These are phyloP conservation scores for Physella acuta DNA, from an alignment of 1,140 invertebrate genomes.

Conservation along the genomic window DNA sequence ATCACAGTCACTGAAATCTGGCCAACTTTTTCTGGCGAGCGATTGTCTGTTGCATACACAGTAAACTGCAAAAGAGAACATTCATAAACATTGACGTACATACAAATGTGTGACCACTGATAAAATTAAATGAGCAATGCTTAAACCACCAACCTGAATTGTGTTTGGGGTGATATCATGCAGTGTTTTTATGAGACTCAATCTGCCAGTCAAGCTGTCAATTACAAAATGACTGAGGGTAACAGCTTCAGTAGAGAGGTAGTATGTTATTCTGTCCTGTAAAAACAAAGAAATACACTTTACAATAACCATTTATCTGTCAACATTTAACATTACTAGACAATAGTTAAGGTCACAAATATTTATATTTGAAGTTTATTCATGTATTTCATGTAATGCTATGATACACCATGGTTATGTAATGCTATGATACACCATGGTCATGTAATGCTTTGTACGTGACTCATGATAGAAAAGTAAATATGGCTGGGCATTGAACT, in stretches of 20 bases:
- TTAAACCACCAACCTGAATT: not conserved
- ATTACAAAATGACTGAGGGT: constrained; percentile 4
- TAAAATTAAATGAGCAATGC: not conserved
- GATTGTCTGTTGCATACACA: constrained; percentile 2
- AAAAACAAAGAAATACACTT: not conserved
- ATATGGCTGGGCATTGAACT: too few species aligned
- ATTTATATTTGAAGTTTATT: too few species aligned
- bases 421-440: too few species aligned
- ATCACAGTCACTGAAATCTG: not conserved
- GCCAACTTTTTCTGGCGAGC: not conserved
- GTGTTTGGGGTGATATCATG: not conserved
- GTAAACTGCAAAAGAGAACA: constrained; percentile 10
- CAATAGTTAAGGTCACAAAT: too few species aligned
- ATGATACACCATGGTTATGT: too few species aligned
- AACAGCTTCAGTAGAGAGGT: constrained; percentile 1
- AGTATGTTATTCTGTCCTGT: constrained; percentile 10
- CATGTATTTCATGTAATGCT: too few species aligned
- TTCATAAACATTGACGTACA: not conserved
- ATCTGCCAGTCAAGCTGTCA: constrained; percentile 1
- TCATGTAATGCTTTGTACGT: too few species aligned
- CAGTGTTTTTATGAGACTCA: not conserved
- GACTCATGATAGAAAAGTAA: too few species aligned
- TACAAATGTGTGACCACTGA: not conserved
- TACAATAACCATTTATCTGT: too few species aligned
- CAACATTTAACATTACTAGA: too few species aligned